These are phyloP conservation scores for Orussus abietinus DNA, from an alignment of 1,140 invertebrate genomes.

Conservation along the genomic window DNA sequence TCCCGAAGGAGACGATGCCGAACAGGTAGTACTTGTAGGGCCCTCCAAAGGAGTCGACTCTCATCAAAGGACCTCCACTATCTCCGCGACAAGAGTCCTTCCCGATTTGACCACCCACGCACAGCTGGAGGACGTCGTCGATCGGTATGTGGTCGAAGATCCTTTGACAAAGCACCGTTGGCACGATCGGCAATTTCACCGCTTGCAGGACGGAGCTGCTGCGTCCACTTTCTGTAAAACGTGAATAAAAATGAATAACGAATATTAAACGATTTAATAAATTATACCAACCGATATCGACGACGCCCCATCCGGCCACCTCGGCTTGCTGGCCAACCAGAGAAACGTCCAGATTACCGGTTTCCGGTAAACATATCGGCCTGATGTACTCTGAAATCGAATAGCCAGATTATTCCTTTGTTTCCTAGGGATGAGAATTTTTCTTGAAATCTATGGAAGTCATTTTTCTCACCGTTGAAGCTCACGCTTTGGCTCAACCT, in stretches of 20 bases:
- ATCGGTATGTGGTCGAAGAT: conserved; percentile 46
- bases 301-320: conserved; percentile 57
- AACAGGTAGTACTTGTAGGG: conserved; percentile 54
- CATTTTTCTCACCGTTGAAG: conserved; percentile 49
- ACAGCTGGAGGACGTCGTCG: conserved; percentile 53
- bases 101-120: conserved; percentile 57
- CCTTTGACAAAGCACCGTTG: conserved; percentile 38
- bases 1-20: conserved; percentile 68
- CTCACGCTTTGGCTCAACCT: conserved; percentile 51
- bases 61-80: conserved; percentile 66
- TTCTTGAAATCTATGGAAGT: conserved; percentile 1
- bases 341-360: conserved; percentile 29
- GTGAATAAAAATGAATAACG: not conserved
- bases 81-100: conserved; percentile 64
- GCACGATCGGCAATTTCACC: conserved; percentile 50
- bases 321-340: conserved; percentile 47
- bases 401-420: not conserved
- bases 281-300: conserved; percentile 30
- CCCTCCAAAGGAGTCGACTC: conserved; percentile 40
- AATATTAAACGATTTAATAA: conserved; percentile 2
- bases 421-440: conserved; percentile 2
- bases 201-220: conserved; percentile 38
- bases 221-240: not conserved
- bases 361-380: conserved; percentile 58
- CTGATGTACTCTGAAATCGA: conserved; percentile 46